These are phyloP conservation scores for Meteorus cinctellus DNA, from an alignment of 2,888 invertebrate genomes.

Conservation along the genomic window DNA sequence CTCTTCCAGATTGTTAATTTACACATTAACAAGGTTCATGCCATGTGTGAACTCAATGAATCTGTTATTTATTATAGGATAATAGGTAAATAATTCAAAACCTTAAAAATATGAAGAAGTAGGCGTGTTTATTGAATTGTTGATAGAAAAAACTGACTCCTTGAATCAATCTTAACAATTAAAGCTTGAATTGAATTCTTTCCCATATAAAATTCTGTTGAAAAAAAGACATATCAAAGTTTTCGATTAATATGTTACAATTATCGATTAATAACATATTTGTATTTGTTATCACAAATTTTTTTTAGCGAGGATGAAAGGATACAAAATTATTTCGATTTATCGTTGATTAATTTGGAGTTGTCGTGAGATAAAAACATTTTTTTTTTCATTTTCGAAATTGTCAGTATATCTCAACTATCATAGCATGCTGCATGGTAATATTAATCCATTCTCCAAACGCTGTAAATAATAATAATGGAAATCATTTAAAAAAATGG, in stretches of 20 bases:
- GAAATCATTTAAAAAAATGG: not conserved
- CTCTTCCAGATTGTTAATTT: too few relatives aligned
- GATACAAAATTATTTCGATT: constrained; percentile 8
- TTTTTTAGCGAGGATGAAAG: not conserved
- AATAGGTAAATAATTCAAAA: too few relatives aligned
- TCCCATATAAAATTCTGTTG: not conserved
- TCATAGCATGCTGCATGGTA: constrained; percentile 55
- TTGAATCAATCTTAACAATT: not conserved
- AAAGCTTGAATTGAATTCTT: not conserved
- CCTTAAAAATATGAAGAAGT: too few relatives aligned
- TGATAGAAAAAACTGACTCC: too few relatives aligned
- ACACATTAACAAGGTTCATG: too few relatives aligned
- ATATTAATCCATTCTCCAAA: constrained; percentile 6
- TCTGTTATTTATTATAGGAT: too few relatives aligned
- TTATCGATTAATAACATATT: not conserved
- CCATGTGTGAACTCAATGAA: too few relatives aligned
- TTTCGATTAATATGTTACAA: not conserved
- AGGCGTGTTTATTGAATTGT: too few relatives aligned
- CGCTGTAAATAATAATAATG: not conserved
- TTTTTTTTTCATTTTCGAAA: not conserved
- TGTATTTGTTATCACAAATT: not conserved
- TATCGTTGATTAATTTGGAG: constrained; percentile 3
- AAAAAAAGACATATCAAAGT: not conserved
- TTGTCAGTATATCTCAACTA: constrained; percentile 21
- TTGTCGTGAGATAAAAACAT: not conserved